Conservation (phyloP, 2,888 invertebrate genomes). For the Scotopteryx bipunctaria region DNA sequence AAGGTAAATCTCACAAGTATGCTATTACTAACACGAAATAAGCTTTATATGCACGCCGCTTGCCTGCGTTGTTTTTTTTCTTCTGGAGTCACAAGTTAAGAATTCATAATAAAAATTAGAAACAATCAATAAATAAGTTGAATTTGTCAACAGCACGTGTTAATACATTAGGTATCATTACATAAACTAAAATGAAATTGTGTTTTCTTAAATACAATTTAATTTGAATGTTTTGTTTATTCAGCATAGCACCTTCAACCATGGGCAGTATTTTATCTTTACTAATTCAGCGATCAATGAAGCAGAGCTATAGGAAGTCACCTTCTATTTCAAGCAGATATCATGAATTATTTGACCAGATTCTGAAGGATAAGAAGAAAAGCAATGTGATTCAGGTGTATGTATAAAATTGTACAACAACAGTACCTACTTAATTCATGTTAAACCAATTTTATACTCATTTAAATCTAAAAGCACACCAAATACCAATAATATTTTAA, state of each 20-base stretch:
- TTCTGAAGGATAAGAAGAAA: conserved; percentile 71
- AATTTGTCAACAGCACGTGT: background rate
- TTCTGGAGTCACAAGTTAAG: too few species aligned
- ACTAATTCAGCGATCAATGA: conserved; percentile 86
- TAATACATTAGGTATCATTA: too few species aligned
- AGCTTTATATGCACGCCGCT: too few species aligned
- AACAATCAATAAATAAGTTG: too few species aligned
- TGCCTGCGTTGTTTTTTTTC: too few species aligned
- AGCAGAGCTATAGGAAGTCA: conserved; percentile 84
- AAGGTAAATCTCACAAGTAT: conserved; percentile 63
- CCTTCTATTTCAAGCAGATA: conserved; percentile 82
- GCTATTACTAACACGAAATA: too few species aligned
- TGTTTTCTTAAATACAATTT: background rate
- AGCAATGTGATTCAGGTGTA: conserved; percentile 85
- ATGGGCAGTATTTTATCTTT: conserved; percentile 88
- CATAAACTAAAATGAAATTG: background rate
- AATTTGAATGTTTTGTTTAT: conserved; percentile 28
- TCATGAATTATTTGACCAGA: conserved; percentile 80
- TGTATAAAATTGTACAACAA: conserved; percentile 53
- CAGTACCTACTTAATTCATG: too few species aligned
- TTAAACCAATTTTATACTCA: too few species aligned
- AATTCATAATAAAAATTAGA: too few species aligned
- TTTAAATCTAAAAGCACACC: too few species aligned
- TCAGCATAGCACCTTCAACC: conserved; percentile 83
- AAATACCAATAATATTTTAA: too few species aligned